Evolutionary conservation across 2,113 vertebrate species (phyloP), one percentile per base, ranked within the genome.

Genomic region (Desmodus rotundus): DNA sequence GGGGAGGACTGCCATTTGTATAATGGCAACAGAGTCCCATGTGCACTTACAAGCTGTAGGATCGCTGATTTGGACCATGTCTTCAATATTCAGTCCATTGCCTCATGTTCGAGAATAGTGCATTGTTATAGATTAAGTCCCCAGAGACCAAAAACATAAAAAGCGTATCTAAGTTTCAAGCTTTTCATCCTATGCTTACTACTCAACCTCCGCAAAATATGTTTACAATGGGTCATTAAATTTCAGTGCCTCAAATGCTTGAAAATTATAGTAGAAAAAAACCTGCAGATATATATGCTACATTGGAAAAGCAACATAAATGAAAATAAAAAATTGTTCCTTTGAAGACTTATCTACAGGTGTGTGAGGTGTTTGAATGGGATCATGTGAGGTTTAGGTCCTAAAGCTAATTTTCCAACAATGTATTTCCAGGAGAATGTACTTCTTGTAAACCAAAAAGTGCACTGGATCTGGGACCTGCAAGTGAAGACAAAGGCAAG

Each of bases 161-260:
- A 56, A 36, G 9, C 17, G 1, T 50, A n/a, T 87, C 43, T 47
- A 41, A 83, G 33, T 73, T 58, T 91, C 54, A 91, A 56, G 17
- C 8, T 93, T 83, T 31, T 58, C 31, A 73, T 58, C 77, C 76
- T 83, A 65, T 65, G 91, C 33, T 91, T 58, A 91, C 17, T 19
- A 78, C 3, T 28, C 6, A 56, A 52, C 38, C 33, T 78, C 61
- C 5, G 0, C n/a, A 84, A 88, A 96, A 73, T 63, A 82, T 84
- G 33, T 93, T 84, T 84, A 58, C 88, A 68, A 67, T 28, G 80
- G 81, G 38, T 81, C 33, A 93, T 74, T 84, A 68, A 94, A 95
- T 92, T 45, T 67, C n/a, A 80, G 38, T 78, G 22, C 14, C 47
- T 58, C 9, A 8, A 19, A 73, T 67, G 65, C 56, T 52, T 56